A percentile compares a stretch with the other conserved stretches of the same genome.
Conservation (phyloP, 2,113 vertebrate genomes). For the Cephalopholis sonnerati region DNA sequence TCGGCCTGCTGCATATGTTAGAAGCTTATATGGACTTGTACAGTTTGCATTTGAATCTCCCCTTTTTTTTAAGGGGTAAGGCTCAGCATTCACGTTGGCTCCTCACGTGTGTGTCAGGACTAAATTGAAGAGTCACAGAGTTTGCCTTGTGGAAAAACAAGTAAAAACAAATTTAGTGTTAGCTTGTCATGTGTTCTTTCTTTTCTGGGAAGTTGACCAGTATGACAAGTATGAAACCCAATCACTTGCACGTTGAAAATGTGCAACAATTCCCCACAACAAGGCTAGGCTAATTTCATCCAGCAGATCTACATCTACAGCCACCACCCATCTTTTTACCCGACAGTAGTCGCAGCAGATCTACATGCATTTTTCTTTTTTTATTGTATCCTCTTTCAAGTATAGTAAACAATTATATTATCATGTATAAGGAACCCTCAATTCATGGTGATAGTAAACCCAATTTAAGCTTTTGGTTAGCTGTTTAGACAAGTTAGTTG, state of each 20-base stretch:
- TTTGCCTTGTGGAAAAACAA: slow-evolving; percentile 9
- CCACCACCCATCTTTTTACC: not conserved
- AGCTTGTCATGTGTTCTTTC: not conserved
- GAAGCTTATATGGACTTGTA: not conserved
- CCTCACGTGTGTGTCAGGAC: not conserved
- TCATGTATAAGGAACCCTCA: not conserved
- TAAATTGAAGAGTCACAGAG: not conserved
- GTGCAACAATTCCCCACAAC: not conserved
- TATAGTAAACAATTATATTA: not conserved
- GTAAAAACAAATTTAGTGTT: not conserved
- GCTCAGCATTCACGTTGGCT: not conserved
- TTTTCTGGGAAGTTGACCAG: not conserved
- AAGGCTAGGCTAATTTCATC: not conserved
- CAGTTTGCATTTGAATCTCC: not conserved
- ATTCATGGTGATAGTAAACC: not conserved
- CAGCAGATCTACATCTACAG: not conserved
- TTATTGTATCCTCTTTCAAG: not conserved
- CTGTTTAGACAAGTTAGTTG: not conserved
- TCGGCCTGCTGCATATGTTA: slow-evolving; percentile 8
- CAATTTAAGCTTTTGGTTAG: not conserved
- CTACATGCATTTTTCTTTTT: not conserved
- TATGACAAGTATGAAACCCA: slow-evolving; percentile 1
- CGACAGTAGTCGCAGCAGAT: not conserved
- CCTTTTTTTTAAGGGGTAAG: not conserved
- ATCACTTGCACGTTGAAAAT: not conserved